A percentile compares a stretch with the other conserved stretches of the same genome.
phyloP scores from a whole-genome alignment of 1,140 invertebrate genomes.

The Adoxophyes honmai region DNA sequence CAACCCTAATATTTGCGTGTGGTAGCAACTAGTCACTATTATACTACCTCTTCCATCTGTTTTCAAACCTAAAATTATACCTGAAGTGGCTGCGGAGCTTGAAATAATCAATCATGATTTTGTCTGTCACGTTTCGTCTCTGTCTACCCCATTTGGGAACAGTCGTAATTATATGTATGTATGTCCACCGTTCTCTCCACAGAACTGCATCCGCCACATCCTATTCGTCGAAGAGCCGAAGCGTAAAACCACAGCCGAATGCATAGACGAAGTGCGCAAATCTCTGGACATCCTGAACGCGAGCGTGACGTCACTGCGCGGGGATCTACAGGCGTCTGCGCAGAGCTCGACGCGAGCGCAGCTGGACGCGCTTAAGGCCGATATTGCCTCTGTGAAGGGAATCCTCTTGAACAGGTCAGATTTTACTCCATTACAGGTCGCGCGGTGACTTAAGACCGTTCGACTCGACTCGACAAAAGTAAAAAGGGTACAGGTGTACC shows the following conservation, averaged over 20 bases:
- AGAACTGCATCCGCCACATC: conserved; percentile 82
- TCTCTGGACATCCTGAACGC: conserved; percentile 80
- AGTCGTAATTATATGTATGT: too few relatives aligned
- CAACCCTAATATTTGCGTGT: too few relatives aligned
- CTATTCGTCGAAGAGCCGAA: conserved; percentile 81
- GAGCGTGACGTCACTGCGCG: conserved; percentile 51
- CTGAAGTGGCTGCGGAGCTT: too few relatives aligned
- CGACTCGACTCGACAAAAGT: too few relatives aligned
- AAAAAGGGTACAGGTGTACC: too few relatives aligned
- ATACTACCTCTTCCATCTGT: too few relatives aligned
- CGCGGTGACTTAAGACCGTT: too few relatives aligned
- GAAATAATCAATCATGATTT: too few relatives aligned
- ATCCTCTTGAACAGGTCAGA: conserved; percentile 84
- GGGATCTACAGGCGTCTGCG: conserved; percentile 43
- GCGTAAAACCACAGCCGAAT: conserved; percentile 79
- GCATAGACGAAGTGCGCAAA: conserved; percentile 81
- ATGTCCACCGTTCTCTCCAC: background rate
- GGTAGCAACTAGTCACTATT: too few relatives aligned
- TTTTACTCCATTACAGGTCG: conserved; percentile 16
- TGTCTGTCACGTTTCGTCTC: too few relatives aligned
- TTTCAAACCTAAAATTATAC: too few relatives aligned
- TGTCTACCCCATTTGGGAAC: too few relatives aligned
- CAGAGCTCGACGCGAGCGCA: conserved; percentile 78
- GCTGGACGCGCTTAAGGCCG: conserved; percentile 84
- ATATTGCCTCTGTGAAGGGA: conserved; percentile 87